Evolutionary conservation across 2,888 invertebrate species (phyloP), one percentile per base, ranked within the genome.

Genomic region (Linhomoeus sp.): DNA sequence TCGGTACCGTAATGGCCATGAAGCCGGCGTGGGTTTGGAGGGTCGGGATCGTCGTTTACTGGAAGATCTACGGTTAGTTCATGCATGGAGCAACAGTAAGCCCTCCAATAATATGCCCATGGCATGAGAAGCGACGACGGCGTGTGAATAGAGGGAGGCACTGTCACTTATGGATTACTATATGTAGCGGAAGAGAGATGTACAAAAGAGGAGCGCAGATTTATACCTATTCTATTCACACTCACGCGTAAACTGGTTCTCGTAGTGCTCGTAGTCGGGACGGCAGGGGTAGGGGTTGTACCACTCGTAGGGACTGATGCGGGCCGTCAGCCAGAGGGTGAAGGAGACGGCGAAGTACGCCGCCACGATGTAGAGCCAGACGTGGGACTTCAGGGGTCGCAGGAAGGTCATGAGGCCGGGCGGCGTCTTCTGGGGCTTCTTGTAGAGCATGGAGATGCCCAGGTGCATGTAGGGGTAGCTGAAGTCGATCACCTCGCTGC

Each of bases 381-480:
- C 88, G 71, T 90, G 86, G 17, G 20, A 80, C 52, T 87, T 87
- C 60, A 92, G 73, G 0, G 92, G 92, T 65, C 86, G 85, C 70
- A 90, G 79, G 73, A 92, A 92, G 63, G 85, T 85, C 75, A 92
- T 92, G 19, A 68, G 53, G 2, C 61, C 58, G 80, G 77, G 53
- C 81, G 75, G 26, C 81, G 83, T 41, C 81, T 86, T 68, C 79
- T 84, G 50, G 78, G 86, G 55, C 80, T 85, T 52, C 77, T 87
- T 81, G 60, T 85, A 80, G 79, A 85, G 71, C 62, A 94, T 94
- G 23, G 87, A 85, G 51, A 92, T 92, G 29, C 92, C 92, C 17
- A 92, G 75, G 66, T 90, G 90, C 83, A 94, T 87, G 69, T 90
- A 94, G 0, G 92, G 94, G 62, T 90, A 90, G 0, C 92, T 92